Evolutionary conservation across 1,140 invertebrate genomes (phyloP), one percentile per base, ranked within the genome.

Genomic region (Tigriopus japonicus): DNA sequence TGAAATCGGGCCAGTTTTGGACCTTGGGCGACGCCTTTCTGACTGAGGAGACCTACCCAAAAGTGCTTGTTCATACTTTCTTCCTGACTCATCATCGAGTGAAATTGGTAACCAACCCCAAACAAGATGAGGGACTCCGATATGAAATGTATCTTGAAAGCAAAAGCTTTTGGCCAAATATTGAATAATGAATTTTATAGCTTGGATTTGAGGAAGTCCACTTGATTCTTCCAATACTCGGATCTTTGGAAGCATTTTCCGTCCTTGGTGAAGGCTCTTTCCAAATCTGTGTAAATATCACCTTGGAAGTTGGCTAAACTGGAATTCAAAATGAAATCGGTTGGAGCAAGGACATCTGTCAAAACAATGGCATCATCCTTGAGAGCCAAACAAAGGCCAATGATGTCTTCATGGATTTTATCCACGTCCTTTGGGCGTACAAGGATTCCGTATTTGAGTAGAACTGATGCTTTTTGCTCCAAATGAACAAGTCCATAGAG

Each of bases 241-340:
- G 72, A 68, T 59, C 72, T 65, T 62, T 71, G 70, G 53, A 73
- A 64, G 40, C 66, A 67, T 19, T 68, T 66, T 35, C 65, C 62
- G 40, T 66, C 69, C 24, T 70, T 66, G 13, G 69, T 63, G 66
- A 74, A 70, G 21, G 70, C 71, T 42, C 67, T 63, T 59, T 71
- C 71, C 28, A 75, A 66, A 60, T 75, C 70, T 62, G 73, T 69
- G 69, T 92, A 92, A 58, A 90, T 85, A 71, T 86, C 75, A 68
- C 87, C 87, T 74, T 90, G 84, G 1, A 84, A 80, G 66, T 76
- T 74, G 53, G 86, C 87, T 13, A 90, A 72, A 14, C 81, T 78
- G 6, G 86, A 90, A 67, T 85, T 84, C 0, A 90, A 68, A 65
- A 86, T 79, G 69, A 85, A 91, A 75, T 95, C 90, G 14, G 86